Conservation (phyloP, 2,888 invertebrate genomes). For the Brachypalpus laphriformis region DNA sequence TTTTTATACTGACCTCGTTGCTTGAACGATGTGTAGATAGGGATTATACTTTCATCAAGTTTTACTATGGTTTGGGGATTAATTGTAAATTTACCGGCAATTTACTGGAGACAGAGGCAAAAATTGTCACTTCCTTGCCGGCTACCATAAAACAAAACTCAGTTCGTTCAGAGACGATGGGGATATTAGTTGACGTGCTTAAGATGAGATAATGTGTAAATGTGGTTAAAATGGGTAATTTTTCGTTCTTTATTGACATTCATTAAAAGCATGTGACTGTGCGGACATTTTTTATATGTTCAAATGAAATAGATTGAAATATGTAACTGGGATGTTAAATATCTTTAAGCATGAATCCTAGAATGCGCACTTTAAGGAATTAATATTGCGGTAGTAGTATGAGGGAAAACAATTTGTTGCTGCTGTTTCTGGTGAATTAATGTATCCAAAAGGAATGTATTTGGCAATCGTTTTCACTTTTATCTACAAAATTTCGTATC, state of each 20-base stretch:
- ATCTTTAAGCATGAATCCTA: not conserved
- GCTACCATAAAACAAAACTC: not conserved
- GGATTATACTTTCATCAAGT: slow-evolving; percentile 21
- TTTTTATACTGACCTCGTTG: slow-evolving; percentile 28
- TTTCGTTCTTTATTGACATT: slow-evolving; percentile 23
- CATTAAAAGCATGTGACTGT: slow-evolving; percentile 5
- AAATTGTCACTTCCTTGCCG: slow-evolving; percentile 4
- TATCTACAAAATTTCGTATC: too few relatives aligned
- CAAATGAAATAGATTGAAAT: too few relatives aligned
- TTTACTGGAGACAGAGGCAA: not conserved
- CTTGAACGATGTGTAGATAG: not conserved
- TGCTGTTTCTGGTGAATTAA: too few relatives aligned
- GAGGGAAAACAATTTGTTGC: too few relatives aligned
- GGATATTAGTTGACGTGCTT: slow-evolving; percentile 14
- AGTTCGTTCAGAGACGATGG: not conserved
- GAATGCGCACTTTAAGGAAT: not conserved
- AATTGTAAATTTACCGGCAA: slow-evolving; percentile 20
- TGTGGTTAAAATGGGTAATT: slow-evolving; percentile 12
- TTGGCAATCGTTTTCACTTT: too few relatives aligned
- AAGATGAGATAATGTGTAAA: slow-evolving; percentile 24
- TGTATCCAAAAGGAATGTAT: too few relatives aligned
- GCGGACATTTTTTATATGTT: not conserved
- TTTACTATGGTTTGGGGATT: slow-evolving; percentile 15
- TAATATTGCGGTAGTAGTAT: not conserved
- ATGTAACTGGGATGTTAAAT: not conserved